Evolutionary conservation across 2,797 vertebrate species (phyloP).

Genomic region (Emydoidea blandingii): DNA sequence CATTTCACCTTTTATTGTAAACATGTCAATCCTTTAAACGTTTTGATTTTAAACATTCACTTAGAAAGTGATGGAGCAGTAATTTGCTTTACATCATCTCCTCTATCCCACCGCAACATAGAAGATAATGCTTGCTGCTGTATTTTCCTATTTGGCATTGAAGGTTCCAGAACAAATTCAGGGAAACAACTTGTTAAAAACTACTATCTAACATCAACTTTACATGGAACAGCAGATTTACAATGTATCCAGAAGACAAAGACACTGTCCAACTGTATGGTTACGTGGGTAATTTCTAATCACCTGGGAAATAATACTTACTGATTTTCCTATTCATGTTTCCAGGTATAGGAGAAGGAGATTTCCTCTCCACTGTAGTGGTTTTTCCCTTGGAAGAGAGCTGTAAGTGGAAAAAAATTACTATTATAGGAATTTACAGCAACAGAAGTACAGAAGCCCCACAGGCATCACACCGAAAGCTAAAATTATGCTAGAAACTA

Average conservation of each 20-base stretch:
- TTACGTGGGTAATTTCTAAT: background rate
- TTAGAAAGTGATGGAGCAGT: background rate
- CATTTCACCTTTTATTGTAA: background rate
- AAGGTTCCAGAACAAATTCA: background rate
- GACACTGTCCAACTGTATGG: background rate
- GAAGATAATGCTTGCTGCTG: background rate
- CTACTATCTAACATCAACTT: background rate
- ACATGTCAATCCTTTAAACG: background rate
- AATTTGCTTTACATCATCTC: slow-evolving; percentile 18
- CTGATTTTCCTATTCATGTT: slow-evolving; percentile 94
- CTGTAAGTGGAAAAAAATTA: slow-evolving; percentile 79
- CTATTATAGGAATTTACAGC: slow-evolving; percentile 40
- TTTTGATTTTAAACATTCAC: background rate
- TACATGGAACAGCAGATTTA: background rate
- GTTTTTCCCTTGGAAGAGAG: slow-evolving; percentile 91
- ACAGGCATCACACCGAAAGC: slow-evolving; percentile 41
- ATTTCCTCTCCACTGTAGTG: slow-evolving; percentile 79
- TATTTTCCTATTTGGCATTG: background rate
- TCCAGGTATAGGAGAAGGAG: slow-evolving; percentile 81
- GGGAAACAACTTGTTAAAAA: background rate
- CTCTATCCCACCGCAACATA: background rate
- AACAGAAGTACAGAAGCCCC: slow-evolving; percentile 44
- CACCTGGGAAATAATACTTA: slow-evolving; percentile 77
- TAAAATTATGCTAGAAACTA: slow-evolving; percentile 39
- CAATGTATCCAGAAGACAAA: background rate